These are phyloP conservation scores for Rhadinocentrus ornatus DNA, from an alignment of 2,797 vertebrate genomes.

Conservation along the genomic window DNA sequence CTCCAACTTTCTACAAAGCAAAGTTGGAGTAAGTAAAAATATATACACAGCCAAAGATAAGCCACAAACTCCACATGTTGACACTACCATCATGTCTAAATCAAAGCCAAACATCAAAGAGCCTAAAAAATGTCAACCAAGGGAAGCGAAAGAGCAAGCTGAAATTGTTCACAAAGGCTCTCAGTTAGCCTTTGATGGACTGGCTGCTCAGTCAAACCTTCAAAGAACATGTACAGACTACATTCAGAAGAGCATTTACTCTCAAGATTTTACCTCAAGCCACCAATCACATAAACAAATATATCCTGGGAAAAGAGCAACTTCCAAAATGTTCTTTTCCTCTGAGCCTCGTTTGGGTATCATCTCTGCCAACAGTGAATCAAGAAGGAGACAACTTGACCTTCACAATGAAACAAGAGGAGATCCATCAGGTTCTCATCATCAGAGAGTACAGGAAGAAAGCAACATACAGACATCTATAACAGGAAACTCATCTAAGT, in stretches of 20 bases:
- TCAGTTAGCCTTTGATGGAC: conserved; percentile 41
- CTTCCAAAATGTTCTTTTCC: conserved; percentile 14
- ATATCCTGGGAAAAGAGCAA: conserved; percentile 22
- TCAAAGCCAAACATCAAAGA: conserved; percentile 37
- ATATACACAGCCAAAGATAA: conserved; percentile 48
- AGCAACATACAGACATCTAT: conserved; percentile 7
- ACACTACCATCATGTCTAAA: conserved; percentile 37
- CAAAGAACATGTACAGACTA: conserved; percentile 44
- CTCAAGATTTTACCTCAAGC: conserved; percentile 21
- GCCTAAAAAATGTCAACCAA: conserved; percentile 30
- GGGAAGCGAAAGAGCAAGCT: conserved; percentile 18
- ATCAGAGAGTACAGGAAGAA: conserved; percentile 26
- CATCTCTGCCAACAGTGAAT: conserved; percentile 27
- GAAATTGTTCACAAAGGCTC: conserved; percentile 39
- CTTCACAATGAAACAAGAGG: conserved; percentile 15
- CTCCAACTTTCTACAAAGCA: conserved; percentile 57
- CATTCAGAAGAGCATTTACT: conserved; percentile 25
- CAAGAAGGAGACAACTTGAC: conserved; percentile 39
- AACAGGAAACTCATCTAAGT: conserved; percentile 14
- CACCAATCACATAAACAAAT: conserved; percentile 27
- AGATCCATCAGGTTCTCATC: conserved; percentile 26
- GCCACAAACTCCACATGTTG: conserved; percentile 41
- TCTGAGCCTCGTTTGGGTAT: conserved; percentile 10
- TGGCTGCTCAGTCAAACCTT: conserved; percentile 19
- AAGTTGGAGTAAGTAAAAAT: conserved; percentile 57